A percentile compares a stretch with the other conserved stretches of the same genome.
Conservation (phyloP, 2,797 vertebrate species). For the Mus caroli region DNA sequence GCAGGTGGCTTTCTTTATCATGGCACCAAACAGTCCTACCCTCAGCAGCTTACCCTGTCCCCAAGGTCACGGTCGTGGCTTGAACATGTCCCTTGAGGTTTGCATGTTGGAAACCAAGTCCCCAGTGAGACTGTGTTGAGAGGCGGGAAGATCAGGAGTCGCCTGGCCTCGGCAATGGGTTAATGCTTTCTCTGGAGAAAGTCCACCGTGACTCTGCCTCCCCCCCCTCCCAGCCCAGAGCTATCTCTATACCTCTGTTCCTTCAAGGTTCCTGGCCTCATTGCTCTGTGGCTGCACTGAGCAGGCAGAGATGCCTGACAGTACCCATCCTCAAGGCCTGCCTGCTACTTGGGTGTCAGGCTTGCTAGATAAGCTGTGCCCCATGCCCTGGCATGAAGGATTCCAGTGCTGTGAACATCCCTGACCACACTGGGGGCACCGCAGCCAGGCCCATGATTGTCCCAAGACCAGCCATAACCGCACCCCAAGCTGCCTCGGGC, state of each 20-base stretch:
- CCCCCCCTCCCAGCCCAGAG: neutral
- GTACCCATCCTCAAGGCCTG: neutral
- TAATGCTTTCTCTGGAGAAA: neutral
- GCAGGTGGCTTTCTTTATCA: neutral
- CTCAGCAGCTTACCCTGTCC: neutral
- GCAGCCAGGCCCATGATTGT: too few species aligned
- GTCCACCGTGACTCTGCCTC: neutral
- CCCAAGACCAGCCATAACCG: too few species aligned
- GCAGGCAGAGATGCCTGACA: neutral
- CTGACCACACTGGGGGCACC: rapidly evolving
- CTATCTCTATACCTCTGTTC: rapidly evolving
- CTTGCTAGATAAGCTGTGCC: neutral
- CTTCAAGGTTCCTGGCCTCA: neutral
- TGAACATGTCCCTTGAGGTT: neutral
- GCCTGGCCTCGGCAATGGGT: neutral
- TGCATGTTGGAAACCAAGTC: neutral
- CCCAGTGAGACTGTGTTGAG: neutral
- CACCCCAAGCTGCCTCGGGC: neutral
- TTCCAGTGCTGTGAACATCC: neutral
- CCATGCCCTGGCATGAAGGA: neutral
- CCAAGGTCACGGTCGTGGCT: neutral
- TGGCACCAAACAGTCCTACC: neutral
- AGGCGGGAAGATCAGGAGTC: neutral
- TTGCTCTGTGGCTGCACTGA: too few species aligned
- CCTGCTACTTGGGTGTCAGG: too few species aligned